Evolutionary conservation across 2,797 vertebrate species (phyloP).

Genomic region (Enteromius trimaculatus): DNA sequence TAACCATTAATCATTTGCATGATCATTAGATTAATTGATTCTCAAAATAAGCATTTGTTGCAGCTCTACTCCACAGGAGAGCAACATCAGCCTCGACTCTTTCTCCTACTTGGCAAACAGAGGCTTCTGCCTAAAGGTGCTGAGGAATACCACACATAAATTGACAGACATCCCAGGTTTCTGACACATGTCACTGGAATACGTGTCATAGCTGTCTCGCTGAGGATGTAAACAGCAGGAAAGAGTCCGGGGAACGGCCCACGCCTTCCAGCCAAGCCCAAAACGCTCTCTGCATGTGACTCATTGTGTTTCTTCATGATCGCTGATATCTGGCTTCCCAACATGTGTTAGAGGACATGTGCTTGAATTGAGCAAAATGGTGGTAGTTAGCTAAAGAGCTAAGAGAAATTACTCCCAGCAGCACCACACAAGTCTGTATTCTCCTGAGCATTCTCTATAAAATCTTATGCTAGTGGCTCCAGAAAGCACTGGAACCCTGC

Average conservation of each 20-base stretch:
- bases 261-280: background rate
- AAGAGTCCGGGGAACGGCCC: background rate
- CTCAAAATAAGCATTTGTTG: background rate
- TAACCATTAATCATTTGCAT: too few species aligned
- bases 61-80: background rate
- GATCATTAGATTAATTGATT: too few species aligned
- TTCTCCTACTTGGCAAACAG: constrained; percentile 3
- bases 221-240: background rate
- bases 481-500: background rate
- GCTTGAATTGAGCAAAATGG: background rate
- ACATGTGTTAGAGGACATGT: constrained; percentile 3
- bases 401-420: background rate
- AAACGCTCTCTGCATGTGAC: background rate
- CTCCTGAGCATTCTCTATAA: background rate
- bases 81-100: background rate
- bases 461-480: background rate
- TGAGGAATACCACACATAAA: background rate
- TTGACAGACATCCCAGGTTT: constrained; percentile 15
- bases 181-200: constrained; percentile 24
- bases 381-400: constrained; percentile 3
- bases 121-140: background rate
- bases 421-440: background rate
- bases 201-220: background rate
- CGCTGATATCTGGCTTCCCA: background rate
- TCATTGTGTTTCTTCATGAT: background rate